Evolutionary conservation across 2,888 invertebrate genomes (phyloP).

Genomic region (Polydesmus complanatus): DNA sequence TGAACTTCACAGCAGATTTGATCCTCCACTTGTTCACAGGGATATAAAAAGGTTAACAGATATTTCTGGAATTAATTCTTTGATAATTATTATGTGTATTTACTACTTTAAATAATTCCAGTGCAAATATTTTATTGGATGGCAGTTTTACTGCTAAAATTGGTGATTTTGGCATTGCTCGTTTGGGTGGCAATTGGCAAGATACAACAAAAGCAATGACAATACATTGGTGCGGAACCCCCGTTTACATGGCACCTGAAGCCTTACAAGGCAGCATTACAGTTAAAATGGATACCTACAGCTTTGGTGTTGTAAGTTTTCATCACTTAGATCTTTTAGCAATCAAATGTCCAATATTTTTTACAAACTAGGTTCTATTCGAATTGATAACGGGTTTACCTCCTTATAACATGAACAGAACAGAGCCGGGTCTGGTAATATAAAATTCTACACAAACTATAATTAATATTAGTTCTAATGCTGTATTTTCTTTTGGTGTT

Average conservation of each 20-base stretch:
- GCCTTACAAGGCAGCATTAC: slow-evolving; percentile 49
- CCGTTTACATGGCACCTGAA: slow-evolving; percentile 65
- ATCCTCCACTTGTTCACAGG: slow-evolving; percentile 53
- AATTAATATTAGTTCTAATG: too few species aligned
- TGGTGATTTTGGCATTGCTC: slow-evolving; percentile 61
- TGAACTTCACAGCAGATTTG: slow-evolving; percentile 48
- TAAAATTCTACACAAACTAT: too few species aligned
- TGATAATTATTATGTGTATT: background rate
- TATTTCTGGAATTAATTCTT: too few species aligned
- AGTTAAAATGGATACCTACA: slow-evolving; percentile 59
- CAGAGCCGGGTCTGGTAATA: slow-evolving; percentile 42
- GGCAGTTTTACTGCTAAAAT: slow-evolving; percentile 52
- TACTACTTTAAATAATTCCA: too few species aligned
- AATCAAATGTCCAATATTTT: too few species aligned
- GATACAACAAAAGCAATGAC: slow-evolving; percentile 35
- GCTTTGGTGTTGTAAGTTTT: slow-evolving; percentile 52
- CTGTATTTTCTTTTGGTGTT: too few species aligned
- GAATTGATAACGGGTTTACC: slow-evolving; percentile 56
- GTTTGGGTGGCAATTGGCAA: slow-evolving; percentile 36
- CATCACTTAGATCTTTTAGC: background rate
- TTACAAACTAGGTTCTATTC: slow-evolving; percentile 39
- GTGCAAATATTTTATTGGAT: slow-evolving; percentile 61
- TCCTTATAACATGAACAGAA: slow-evolving; percentile 44
- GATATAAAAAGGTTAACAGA: slow-evolving; percentile 49
- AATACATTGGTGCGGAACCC: slow-evolving; percentile 48